Conservation (phyloP, 2,113 vertebrate genomes). For the Halichoerus grypus region DNA sequence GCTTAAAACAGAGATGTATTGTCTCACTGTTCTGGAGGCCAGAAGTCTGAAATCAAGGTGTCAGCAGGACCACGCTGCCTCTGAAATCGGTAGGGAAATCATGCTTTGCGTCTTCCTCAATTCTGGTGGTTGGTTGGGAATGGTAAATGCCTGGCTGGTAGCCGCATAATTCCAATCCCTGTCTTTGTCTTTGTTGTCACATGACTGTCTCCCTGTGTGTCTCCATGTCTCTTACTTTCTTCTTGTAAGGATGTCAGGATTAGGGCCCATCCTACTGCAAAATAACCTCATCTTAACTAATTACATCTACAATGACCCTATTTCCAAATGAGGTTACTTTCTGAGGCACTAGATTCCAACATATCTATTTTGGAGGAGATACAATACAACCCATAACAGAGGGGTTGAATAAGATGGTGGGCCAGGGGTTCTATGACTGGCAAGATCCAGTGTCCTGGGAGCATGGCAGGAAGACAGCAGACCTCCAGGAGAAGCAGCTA, state of each 20-base stretch:
- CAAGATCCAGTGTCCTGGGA: neutral
- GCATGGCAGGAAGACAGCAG: neutral
- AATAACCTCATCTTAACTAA: neutral
- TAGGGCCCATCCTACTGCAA: neutral
- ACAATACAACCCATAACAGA: neutral
- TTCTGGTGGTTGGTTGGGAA: neutral
- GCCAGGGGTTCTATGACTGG: neutral
- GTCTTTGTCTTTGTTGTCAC: neutral
- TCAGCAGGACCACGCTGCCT: neutral
- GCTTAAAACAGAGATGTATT: neutral
- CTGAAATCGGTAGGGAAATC: neutral
- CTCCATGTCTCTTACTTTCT: neutral
- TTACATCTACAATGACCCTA: neutral
- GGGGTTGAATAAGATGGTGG: neutral
- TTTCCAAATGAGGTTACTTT: conserved; percentile 14
- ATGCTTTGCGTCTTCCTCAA: neutral
- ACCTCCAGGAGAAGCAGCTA: neutral
- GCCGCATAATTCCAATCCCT: neutral
- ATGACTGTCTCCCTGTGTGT: neutral
- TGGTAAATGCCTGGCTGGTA: neutral
- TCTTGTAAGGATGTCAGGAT: neutral
- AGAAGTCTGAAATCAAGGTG: neutral
- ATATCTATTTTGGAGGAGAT: neutral
- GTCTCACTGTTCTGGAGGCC: neutral
- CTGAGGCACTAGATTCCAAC: neutral